Evolutionary conservation across 2,113 vertebrate genomes (phyloP).

Genomic region (Aleadryas rufinucha): DNA sequence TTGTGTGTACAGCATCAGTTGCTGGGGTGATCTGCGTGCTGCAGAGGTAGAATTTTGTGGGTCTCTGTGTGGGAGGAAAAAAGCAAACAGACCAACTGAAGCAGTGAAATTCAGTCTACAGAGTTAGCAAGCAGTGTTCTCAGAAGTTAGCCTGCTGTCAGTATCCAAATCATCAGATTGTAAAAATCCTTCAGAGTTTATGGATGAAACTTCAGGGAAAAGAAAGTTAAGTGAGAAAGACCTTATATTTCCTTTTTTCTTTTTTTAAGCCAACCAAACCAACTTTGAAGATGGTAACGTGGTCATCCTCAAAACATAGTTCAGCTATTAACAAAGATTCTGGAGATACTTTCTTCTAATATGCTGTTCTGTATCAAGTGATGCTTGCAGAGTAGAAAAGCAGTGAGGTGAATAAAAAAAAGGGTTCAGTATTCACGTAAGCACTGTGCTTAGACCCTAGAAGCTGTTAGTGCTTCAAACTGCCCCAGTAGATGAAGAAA

Average conservation of each 20-base stretch:
- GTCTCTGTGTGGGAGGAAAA: neutral
- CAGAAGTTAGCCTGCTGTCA: neutral
- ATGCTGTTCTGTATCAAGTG: accelerated
- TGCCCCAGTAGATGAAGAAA: neutral
- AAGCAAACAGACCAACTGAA: neutral
- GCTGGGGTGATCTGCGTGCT: neutral
- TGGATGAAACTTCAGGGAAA: neutral
- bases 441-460: neutral
- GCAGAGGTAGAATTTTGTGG: neutral
- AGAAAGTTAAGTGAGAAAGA: neutral
- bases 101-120: neutral
- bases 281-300: neutral
- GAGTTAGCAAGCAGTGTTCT: neutral
- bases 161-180: neutral
- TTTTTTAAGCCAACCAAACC: neutral
- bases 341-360: neutral
- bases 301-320: neutral
- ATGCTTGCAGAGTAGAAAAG: neutral
- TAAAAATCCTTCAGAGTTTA: neutral
- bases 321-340: neutral
- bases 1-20: neutral
- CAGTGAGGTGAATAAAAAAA: neutral
- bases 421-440: neutral
- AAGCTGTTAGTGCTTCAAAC: neutral
- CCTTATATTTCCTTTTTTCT: neutral